phyloP scores from a whole-genome alignment of 2,113 vertebrate species.

The Bothrops jararaca region DNA sequence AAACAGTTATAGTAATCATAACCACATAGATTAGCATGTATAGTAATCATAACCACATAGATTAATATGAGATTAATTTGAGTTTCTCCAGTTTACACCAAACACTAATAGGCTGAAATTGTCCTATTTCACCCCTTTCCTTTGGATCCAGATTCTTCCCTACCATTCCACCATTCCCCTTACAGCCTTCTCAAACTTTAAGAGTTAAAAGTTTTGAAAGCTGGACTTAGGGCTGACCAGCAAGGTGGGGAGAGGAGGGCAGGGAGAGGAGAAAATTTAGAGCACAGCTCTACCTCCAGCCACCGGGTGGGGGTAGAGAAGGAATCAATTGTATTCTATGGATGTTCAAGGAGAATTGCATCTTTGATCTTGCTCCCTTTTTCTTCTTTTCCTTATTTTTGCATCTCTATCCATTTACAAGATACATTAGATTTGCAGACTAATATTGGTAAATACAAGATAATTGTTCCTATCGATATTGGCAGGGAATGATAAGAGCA shows the following conservation, averaged over 20 bases:
- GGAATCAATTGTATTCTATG: not conserved
- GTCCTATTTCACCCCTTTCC: not conserved
- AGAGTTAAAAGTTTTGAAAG: not conserved
- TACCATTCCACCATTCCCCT: not conserved
- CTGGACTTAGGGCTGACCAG: not conserved
- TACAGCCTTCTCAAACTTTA: not conserved
- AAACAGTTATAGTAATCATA: not conserved
- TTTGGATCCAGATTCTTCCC: not conserved
- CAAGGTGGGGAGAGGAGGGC: not conserved
- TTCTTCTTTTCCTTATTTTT: not conserved
- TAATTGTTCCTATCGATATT: not conserved
- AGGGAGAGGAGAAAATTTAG: not conserved
- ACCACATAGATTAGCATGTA: not conserved
- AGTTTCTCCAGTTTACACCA: not conserved
- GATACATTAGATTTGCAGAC: not conserved
- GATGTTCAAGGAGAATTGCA: not conserved
- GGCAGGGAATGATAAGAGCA: not conserved
- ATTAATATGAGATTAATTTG: too few species aligned
- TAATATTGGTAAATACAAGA: not conserved
- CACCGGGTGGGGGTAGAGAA: not conserved
- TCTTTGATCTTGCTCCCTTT: not conserved
- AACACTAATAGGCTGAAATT: not conserved
- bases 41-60: too few species aligned
- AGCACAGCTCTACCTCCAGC: not conserved
- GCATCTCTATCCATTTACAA: not conserved